Percentiles rank a stretch among this genome's conserved stretches.
These are phyloP conservation scores for Toxotes lorentzi DNA, from an alignment of 2,797 vertebrate species.

Conservation along the genomic window DNA sequence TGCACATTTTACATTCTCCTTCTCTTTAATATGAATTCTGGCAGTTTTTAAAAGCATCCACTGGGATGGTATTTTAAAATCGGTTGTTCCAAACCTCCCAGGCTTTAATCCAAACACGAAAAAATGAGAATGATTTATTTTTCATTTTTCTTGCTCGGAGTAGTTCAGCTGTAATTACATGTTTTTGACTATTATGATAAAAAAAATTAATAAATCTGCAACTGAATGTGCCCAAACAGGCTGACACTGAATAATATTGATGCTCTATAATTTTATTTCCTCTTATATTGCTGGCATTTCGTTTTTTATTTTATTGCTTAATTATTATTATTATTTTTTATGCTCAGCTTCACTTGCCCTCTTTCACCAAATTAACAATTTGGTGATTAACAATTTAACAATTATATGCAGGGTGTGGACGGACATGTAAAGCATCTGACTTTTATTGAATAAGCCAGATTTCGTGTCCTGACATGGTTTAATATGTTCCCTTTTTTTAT, in stretches of 20 bases:
- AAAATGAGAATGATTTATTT: not conserved
- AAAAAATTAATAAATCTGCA: not conserved
- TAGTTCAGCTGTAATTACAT: slow-evolving; percentile 4
- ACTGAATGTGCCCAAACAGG: not conserved
- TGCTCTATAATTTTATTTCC: not conserved
- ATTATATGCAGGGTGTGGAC: too few relatives aligned
- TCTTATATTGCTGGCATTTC: not conserved
- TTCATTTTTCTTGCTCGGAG: not conserved
- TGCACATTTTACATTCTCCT: slow-evolving; percentile 19
- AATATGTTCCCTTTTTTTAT: not conserved
- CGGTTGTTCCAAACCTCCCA: slow-evolving; percentile 17
- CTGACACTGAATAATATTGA: not conserved
- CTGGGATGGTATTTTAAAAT: slow-evolving; percentile 47
- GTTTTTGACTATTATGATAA: not conserved
- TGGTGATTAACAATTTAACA: too few relatives aligned
- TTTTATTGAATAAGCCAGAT: too few relatives aligned
- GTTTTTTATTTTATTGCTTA: not conserved
- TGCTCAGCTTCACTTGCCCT: not conserved
- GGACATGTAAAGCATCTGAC: too few relatives aligned
- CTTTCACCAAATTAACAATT: too few relatives aligned
- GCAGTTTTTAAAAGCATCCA: slow-evolving; percentile 32
- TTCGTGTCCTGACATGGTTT: too few relatives aligned
- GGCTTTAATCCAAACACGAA: slow-evolving; percentile 44
- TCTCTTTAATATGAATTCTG: slow-evolving; percentile 29
- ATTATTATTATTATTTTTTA: not conserved